Evolutionary conservation across 2,113 vertebrate genomes (phyloP).

Genomic region (Heterotilapia buettikoferi): DNA sequence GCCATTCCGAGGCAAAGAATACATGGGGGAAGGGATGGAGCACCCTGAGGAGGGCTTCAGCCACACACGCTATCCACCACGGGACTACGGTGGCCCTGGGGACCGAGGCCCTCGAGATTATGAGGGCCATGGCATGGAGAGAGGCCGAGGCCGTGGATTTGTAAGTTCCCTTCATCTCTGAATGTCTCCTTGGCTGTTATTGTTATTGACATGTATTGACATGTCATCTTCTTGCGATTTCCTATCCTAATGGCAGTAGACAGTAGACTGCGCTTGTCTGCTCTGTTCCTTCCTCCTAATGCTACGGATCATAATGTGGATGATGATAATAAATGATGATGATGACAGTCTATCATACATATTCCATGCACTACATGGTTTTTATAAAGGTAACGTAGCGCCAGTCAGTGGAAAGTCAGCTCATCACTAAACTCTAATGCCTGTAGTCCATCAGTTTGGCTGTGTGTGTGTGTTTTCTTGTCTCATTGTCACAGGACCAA

Average conservation of each 20-base stretch:
- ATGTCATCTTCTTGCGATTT: background rate
- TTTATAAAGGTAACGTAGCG: slow-evolving; percentile 49
- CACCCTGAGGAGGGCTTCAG: slow-evolving; percentile 80
- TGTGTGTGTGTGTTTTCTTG: background rate
- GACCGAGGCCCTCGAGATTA: slow-evolving; percentile 62
- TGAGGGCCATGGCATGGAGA: slow-evolving; percentile 54
- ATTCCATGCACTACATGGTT: slow-evolving; percentile 35
- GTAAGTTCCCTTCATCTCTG: slow-evolving; percentile 46
- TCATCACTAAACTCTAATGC: background rate
- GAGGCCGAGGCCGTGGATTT: slow-evolving; percentile 71
- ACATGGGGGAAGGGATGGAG: slow-evolving; percentile 82
- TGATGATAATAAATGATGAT: slow-evolving; percentile 9
- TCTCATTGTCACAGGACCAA: background rate
- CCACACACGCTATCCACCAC: slow-evolving; percentile 77
- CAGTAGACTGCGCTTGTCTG: slow-evolving; percentile 39
- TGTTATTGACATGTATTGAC: slow-evolving; percentile 31
- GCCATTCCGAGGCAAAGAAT: slow-evolving; percentile 81
- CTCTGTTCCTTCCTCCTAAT: slow-evolving; percentile 46
- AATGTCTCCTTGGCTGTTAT: background rate
- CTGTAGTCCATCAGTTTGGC: background rate
- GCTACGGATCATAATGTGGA: slow-evolving; percentile 43
- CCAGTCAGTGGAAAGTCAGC: background rate
- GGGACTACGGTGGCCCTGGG: slow-evolving; percentile 55
- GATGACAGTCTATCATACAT: slow-evolving; percentile 41
- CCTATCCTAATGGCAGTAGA: slow-evolving; percentile 28